Evolutionary conservation across 2,797 vertebrate genomes (phyloP).

Genomic region (Tapera naevia): DNA sequence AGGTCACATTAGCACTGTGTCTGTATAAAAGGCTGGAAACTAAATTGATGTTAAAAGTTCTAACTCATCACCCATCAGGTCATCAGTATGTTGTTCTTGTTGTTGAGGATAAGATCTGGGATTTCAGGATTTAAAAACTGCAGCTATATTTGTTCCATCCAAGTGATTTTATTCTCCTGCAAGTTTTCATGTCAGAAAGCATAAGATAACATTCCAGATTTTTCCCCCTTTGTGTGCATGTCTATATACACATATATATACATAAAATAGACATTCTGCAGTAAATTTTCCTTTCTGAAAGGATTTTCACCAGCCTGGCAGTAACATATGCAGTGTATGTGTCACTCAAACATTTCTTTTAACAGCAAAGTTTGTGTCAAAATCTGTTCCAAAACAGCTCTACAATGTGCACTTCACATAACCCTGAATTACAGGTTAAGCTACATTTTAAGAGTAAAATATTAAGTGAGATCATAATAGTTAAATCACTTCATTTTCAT

Average conservation of each 20-base stretch:
- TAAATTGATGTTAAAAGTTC: conserved; percentile 1
- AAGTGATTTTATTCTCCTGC: background rate
- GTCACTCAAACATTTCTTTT: conserved; percentile 32
- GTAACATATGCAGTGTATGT: background rate
- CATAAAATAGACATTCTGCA: background rate
- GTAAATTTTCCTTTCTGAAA: background rate
- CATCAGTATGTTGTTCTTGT: background rate
- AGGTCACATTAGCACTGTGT: background rate
- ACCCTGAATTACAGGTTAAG: conserved; percentile 39
- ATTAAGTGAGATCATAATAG: conserved; percentile 54
- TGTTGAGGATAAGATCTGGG: background rate
- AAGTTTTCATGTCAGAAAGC: background rate
- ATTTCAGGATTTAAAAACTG: background rate
- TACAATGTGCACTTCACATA: background rate
- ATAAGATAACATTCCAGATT: conserved; percentile 14
- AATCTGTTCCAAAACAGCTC: conserved; percentile 12
- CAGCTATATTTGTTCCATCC: background rate
- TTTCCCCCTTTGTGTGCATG: background rate
- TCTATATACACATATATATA: background rate
- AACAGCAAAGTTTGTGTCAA: conserved; percentile 30
- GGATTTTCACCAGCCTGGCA: conserved; percentile 14
- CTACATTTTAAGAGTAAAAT: conserved; percentile 10
- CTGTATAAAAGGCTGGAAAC: background rate
- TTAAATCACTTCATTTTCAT: conserved; percentile 60
- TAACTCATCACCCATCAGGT: background rate